Percentiles rank a stretch among this genome's conserved stretches.
Conservation (phyloP, 2,888 invertebrate species). For the Andrena chrysosceles region DNA sequence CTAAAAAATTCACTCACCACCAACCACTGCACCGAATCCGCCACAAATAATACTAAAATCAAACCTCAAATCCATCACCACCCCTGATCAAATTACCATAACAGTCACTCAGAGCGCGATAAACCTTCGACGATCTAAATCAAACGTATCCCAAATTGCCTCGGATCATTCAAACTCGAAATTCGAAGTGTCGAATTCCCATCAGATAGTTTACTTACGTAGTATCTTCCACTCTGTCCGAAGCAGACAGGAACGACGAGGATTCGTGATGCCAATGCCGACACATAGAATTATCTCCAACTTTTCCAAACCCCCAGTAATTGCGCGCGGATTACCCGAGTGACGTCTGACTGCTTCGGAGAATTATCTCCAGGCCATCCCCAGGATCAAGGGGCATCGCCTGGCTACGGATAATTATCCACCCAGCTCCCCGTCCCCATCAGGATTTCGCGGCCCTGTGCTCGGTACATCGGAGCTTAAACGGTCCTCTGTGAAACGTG, state of each 20-base stretch:
- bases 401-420: slow-evolving; percentile 44
- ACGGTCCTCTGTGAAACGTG: slow-evolving; percentile 32
- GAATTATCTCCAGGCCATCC: slow-evolving; percentile 40
- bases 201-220: neutral
- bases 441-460: slow-evolving; percentile 21
- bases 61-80: too few relatives aligned
- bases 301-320: slow-evolving; percentile 16
- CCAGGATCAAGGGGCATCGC: neutral
- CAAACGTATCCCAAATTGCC: too few relatives aligned
- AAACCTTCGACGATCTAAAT: too few relatives aligned
- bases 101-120: too few relatives aligned
- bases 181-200: too few relatives aligned
- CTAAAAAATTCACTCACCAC: too few relatives aligned
- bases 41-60: too few relatives aligned
- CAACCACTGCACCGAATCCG: too few relatives aligned
- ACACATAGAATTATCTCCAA: slow-evolving; percentile 45
- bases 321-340: slow-evolving; percentile 16
- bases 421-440: neutral
- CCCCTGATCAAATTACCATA: too few relatives aligned
- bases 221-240: neutral
- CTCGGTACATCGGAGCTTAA: slow-evolving; percentile 29
- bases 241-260: neutral
- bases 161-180: too few relatives aligned
- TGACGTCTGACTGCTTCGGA: slow-evolving; percentile 30
- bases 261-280: neutral